These are phyloP conservation scores for Sorex maritimensis DNA, from an alignment of 2,797 vertebrate species.

Conservation along the genomic window DNA sequence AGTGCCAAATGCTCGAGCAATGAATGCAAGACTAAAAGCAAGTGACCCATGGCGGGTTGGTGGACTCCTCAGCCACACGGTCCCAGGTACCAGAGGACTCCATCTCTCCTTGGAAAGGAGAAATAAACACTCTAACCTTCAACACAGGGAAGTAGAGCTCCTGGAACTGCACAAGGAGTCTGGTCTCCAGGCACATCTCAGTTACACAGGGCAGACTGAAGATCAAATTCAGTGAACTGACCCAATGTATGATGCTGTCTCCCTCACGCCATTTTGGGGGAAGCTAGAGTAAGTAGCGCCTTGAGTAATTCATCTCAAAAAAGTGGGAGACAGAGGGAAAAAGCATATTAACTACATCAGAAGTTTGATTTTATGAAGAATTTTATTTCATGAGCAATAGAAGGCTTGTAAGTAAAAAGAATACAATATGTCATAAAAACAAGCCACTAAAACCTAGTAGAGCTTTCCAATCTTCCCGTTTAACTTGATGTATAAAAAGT, in stretches of 20 bases:
- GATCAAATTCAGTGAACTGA: neutral
- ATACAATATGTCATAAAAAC: neutral
- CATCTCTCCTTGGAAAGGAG: neutral
- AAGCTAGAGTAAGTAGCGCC: too few relatives aligned
- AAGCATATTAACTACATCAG: neutral
- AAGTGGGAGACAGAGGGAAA: neutral
- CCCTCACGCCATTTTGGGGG: neutral
- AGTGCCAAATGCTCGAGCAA: neutral
- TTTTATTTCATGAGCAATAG: neutral
- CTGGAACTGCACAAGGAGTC: neutral
- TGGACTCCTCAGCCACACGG: neutral
- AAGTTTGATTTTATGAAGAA: neutral
- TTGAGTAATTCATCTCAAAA: neutral
- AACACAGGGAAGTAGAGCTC: neutral
- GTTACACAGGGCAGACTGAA: constrained; percentile 15
- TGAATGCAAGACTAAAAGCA: neutral
- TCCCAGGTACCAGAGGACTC: rapidly evolving
- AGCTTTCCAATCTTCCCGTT: neutral
- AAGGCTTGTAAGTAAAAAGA: neutral
- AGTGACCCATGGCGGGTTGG: neutral
- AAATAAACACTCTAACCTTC: neutral
- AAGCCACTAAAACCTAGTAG: constrained; percentile 21
- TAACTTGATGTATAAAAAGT: constrained; percentile 14
- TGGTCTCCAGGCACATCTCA: neutral
- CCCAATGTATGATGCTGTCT: neutral